Evolutionary conservation across 2,797 vertebrate genomes (phyloP).

Genomic region (Microctenopoma steveboyesi): DNA sequence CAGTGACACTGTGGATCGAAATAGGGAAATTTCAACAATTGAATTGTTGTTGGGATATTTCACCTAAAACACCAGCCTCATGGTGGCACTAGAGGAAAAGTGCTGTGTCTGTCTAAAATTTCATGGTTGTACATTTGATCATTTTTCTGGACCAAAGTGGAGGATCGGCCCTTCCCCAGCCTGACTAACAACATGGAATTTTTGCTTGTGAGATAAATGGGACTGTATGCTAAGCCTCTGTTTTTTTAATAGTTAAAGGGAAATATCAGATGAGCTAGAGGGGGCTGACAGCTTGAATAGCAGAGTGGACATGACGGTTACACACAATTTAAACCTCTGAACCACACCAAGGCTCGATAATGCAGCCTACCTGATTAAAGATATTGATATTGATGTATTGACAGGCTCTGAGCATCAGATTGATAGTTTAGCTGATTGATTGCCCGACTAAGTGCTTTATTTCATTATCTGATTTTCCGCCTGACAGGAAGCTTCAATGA

Average conservation of each 20-base stretch:
- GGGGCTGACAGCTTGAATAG: background rate
- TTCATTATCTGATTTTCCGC: constrained; percentile 51
- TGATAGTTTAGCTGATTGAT: constrained; percentile 50
- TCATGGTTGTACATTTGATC: no score
- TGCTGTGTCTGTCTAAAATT: background rate
- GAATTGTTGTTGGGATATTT: no score
- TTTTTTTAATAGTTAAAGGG: background rate
- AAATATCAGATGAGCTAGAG: background rate
- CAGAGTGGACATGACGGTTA: background rate
- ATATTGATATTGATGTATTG: constrained; percentile 37
- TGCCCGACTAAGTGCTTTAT: constrained; percentile 43
- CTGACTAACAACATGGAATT: no score
- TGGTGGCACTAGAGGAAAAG: background rate
- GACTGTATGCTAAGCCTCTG: background rate
- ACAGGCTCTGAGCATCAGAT: constrained; percentile 21
- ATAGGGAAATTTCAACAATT: no score
- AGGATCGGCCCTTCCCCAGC: no score
- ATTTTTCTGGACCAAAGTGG: no score
- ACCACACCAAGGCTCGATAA: background rate
- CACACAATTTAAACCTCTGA: background rate
- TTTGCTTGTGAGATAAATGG: no score
- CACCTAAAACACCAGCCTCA: background rate
- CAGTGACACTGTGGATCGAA: no score
- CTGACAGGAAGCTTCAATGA: constrained; percentile 20
- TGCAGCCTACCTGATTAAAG: constrained; percentile 16